Evolutionary conservation across 2,888 invertebrate species (phyloP).

Genomic region (Julus scanicus): DNA sequence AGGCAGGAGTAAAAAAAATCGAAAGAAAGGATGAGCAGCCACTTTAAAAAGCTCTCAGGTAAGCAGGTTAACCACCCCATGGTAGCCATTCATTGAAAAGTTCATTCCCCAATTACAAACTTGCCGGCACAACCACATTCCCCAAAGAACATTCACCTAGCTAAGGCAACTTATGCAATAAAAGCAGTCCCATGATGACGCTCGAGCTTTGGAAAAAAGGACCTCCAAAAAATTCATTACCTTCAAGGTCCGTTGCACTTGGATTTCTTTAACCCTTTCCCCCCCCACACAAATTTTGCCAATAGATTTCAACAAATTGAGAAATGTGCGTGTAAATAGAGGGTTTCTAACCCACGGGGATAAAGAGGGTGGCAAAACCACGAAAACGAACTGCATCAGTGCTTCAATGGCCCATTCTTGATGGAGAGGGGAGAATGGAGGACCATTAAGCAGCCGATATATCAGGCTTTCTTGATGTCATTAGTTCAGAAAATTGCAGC

Average conservation of each 20-base stretch:
- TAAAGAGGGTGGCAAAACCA: background rate
- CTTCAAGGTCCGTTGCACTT: conserved; percentile 54
- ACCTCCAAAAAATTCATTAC: conserved; percentile 30
- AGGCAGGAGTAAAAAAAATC: background rate
- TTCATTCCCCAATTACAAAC: conserved; percentile 55
- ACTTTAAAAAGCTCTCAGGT: conserved; percentile 50
- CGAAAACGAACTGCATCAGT: background rate
- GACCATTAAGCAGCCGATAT: too few species aligned
- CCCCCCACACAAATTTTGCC: background rate
- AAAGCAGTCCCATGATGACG: conserved; percentile 50
- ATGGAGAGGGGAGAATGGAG: background rate
- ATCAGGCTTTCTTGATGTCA: too few species aligned
- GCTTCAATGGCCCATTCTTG: background rate
- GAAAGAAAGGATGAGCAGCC: conserved; percentile 49
- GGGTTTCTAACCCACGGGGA: background rate
- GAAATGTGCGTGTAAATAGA: background rate
- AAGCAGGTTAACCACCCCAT: conserved; percentile 53
- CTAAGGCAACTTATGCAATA: conserved; percentile 51
- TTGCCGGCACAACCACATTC: conserved; percentile 52
- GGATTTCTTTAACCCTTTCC: conserved; percentile 19
- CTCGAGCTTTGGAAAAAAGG: background rate
- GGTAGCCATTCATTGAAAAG: conserved; percentile 54
- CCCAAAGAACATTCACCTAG: conserved; percentile 51
- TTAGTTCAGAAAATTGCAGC: too few species aligned
- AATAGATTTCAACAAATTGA: conserved; percentile 36